These are phyloP conservation scores for Lagodon rhomboides DNA, from an alignment of 2,797 vertebrate genomes.

Conservation along the genomic window DNA sequence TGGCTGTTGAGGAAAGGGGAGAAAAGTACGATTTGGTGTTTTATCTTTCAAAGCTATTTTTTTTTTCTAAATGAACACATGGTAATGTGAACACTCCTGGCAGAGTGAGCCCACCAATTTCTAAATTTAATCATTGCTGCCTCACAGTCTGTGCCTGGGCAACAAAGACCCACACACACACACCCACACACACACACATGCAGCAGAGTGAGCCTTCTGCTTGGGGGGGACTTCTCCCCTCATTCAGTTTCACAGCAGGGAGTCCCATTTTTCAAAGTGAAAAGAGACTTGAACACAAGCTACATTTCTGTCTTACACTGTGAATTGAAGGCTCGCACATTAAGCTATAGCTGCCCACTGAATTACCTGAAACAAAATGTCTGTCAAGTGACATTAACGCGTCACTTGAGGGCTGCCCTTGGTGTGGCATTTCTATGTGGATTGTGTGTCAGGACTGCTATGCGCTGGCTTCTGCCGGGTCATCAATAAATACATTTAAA, in stretches of 20 bases:
- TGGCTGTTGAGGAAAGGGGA: constrained; percentile 23
- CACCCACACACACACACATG: constrained; percentile 13
- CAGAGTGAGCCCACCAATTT: constrained; percentile 51
- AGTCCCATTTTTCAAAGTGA: constrained; percentile 43
- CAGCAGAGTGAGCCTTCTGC: constrained; percentile 15
- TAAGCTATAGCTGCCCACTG: constrained; percentile 16
- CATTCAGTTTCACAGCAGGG: constrained; percentile 48
- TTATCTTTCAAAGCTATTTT: constrained; percentile 58
- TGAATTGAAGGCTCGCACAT: constrained; percentile 21
- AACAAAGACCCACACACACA: constrained; percentile 19
- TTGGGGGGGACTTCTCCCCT: constrained; percentile 31
- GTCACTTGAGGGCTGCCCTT: constrained; percentile 21
- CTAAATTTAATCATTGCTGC: constrained; percentile 58
- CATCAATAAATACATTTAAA: constrained; percentile 11
- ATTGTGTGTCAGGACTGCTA: neutral
- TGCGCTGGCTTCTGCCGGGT: neutral
- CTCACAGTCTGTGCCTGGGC: constrained; percentile 22
- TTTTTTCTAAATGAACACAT: constrained; percentile 52
- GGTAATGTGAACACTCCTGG: constrained; percentile 59
- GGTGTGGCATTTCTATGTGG: constrained; percentile 6
- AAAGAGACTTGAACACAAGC: constrained; percentile 32
- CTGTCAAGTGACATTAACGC: constrained; percentile 36
- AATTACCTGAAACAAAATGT: constrained; percentile 51
- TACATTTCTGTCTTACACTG: constrained; percentile 22
- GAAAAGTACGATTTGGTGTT: constrained; percentile 36